Evolutionary conservation across 2,113 vertebrate genomes (phyloP), one percentile per base, ranked within the genome.

Genomic region (Hippocampus zosterae): DNA sequence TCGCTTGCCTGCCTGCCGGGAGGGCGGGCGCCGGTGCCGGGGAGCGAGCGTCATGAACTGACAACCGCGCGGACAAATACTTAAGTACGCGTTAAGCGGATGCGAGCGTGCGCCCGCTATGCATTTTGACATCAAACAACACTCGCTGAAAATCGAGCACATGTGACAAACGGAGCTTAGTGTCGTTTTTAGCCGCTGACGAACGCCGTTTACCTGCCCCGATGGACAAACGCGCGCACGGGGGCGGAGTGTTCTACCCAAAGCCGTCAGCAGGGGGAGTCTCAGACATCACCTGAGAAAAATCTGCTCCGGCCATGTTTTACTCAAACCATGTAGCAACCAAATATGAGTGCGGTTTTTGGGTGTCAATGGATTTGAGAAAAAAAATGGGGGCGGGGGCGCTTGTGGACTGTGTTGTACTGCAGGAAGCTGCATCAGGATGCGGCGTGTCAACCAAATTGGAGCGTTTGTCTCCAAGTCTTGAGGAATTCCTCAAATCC

Each of bases 1-100:
- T 77, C 76, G 76, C 79, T 81, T 83, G 63, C 71, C 84, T 78
- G 81, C 64, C 84, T 86, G 85, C 85, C 84, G 82, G 86, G 70
- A 67, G 81, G 85, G 84, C 84, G 82, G 86, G 70, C 69, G 81
- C 74, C 50, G 72, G 63, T 42, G 66, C 42, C 3, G 18, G 52
- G n/a, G 44, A 57, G 59, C 50, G 56, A 78, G 40, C 71, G 79
- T 86, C 75, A 69, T 74, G 65, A 84, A 80, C 70, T 71, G 75
- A 81, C 82, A 85, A 63, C 18, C 61, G 11, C 42, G 33, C 65
- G 82, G 67, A 75, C 75, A 67, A 60, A 40, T 71, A 70, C 67
- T 74, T 62, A 65, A 46, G 78, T 48, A 68, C 73, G 67, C 65
- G 66, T 78, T 67, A 74, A 76, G 62, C 74, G 75, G 65, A 79